Base-by-base conservation (phyloP, 2,797 vertebrate genomes). In the Schizopygopsis malacanthus region DNA sequence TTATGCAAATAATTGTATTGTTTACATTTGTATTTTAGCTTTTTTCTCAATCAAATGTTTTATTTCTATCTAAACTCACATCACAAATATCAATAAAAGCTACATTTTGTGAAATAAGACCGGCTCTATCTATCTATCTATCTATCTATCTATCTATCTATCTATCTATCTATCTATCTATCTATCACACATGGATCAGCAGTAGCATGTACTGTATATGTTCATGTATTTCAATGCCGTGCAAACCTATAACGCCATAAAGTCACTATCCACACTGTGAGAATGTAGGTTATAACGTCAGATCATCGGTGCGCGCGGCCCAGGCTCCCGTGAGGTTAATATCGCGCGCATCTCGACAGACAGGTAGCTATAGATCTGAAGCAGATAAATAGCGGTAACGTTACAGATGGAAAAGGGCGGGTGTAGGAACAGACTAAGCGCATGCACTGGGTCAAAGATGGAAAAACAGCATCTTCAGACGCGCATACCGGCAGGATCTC, bases 271-370 rank as follows among this genome's bases (percentile, higher is more conserved):
- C 52, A 69, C 56, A 52, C 43, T 72, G 41, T 56, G 43, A 37
- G 67, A 56, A 88, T 88, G 72, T 79, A 82, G 79, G 75, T 83
- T 85, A 82, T 79, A 20, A 10, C 41, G 79, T 59, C 25, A 83
- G 76, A 63, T 63, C 7, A 82, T 18, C 3, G 43, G 69, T 25
- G 33, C 70, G 20, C 82, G 50, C 41, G 70, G 54, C 50, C 71
- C 70, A 22, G 0, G 54, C 9, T 81, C 59, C 71, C 52, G 28
- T 67, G 70, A 83, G 33, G 25, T 81, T 73, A 81, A 86, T 43
- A 70, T 75, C 61, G 33, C 70, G 63, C 45, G 59, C 56, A 80
- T 73, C 61, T 61, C 61, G 54, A 45, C 33, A 81, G 43, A 52
- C 84, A 81, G 78, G 56, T 63, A 5, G 20, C 33, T 71, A 85